phyloP scores from a whole-genome alignment of 2,113 vertebrate genomes.

The Erythrolamprus reginae region DNA sequence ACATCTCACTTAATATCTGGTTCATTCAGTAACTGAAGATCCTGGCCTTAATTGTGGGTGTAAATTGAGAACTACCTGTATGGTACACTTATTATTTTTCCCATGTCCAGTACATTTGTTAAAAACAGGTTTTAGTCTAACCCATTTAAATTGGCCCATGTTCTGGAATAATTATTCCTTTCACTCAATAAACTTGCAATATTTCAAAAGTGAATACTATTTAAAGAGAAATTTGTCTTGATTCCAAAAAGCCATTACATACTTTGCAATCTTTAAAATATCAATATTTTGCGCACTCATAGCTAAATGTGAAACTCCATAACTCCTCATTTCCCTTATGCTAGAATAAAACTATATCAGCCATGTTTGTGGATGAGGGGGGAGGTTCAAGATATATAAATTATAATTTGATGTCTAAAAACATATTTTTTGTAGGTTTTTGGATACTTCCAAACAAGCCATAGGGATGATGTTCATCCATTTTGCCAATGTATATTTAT shows the following conservation, averaged over 20 bases:
- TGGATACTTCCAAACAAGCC: slow-evolving; percentile 98
- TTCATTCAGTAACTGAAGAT: neutral
- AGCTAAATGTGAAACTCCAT: slow-evolving; percentile 26
- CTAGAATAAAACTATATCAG: slow-evolving; percentile 4
- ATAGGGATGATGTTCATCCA: slow-evolving; percentile 99
- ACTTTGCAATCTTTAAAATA: slow-evolving; percentile 37
- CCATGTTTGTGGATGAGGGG: neutral
- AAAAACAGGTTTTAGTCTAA: neutral
- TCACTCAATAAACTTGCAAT: slow-evolving; percentile 12
- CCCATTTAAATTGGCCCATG: neutral
- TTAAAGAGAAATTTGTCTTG: neutral
- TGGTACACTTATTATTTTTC: neutral
- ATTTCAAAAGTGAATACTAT: slow-evolving; percentile 9
- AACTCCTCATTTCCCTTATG: neutral
- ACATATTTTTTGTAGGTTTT: slow-evolving; percentile 77
- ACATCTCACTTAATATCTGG: neutral
- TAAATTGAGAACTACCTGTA: neutral
- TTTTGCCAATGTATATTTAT: slow-evolving; percentile 97
- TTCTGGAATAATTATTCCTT: neutral
- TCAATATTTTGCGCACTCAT: slow-evolving; percentile 27
- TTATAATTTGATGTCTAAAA: slow-evolving; percentile 16
- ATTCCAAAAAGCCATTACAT: slow-evolving; percentile 47
- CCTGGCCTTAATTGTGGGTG: neutral
- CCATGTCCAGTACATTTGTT: neutral
- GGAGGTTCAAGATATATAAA: neutral